Base-by-base conservation (phyloP, 1,140 invertebrate genomes). In the Heliconius melpomene region DNA sequence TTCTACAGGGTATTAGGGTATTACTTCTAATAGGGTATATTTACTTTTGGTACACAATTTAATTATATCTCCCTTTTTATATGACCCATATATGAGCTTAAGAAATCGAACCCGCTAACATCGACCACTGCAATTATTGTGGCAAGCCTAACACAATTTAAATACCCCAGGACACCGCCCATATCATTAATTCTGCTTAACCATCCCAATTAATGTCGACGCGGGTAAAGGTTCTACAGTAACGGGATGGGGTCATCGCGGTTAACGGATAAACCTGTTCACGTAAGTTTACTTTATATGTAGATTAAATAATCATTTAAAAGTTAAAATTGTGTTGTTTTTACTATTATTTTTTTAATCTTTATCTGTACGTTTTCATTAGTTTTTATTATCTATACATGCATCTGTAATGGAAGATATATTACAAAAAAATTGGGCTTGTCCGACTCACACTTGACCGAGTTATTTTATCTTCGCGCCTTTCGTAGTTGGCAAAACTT, bases 161-260 rank as follows among this genome's bases (percentile, higher is more conserved):
- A 23, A 11, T 54, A n/a, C 20, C 52, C 52, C 52, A 54, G n/a
- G 52, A 54, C 52, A 54, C 20, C 20, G 8, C 52, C 52, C n/a
- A 57, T 23, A 23, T 57, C 54, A 57, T 57, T 57, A 57, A 57
- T 57, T 57, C 54, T 57, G 7, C 54, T 57, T 57, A 57, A 57
- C 54, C 54, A 2, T n/a, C 18, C n/a, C n/a, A 57, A 57, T 57
- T 57, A 57, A 57, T 57, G 54, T 57, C 7, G n/a, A 57, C 54
- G n/a, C n/a, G 54, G 54, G 20, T n/a, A 54, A 54, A 54, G 52
- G 54, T 23, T 52, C 54, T n/a, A 57, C 54, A 57, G n/a, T 23
- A 23, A 57, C 52, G 20, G 52, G 52, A 54, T 54, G 52, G 52
- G 52, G 52, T 54, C 54, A 57, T 9, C 8, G 54, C n/a, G 54